Conservation (phyloP, 2,113 vertebrate species). For the Toxotes chatareus region DNA sequence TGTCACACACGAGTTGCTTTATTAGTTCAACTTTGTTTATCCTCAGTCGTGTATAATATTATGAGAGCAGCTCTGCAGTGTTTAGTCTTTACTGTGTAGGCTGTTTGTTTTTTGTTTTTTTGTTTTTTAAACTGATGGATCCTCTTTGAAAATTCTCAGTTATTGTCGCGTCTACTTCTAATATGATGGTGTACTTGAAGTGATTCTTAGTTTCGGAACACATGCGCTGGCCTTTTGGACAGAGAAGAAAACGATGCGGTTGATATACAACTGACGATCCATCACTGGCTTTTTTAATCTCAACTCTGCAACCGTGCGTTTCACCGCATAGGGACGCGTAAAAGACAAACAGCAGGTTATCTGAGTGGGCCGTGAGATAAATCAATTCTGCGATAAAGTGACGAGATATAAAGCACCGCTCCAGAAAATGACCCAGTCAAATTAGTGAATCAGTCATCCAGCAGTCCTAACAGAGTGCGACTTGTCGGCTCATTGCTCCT, state of each 20-base stretch:
- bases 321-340: neutral
- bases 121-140: neutral
- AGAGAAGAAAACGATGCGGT: neutral
- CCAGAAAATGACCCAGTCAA: neutral
- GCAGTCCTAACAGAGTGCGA: slow-evolving; percentile 9
- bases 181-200: neutral
- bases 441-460: slow-evolving; percentile 23
- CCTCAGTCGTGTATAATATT: neutral
- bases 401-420: neutral
- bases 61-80: neutral
- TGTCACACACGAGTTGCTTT: slow-evolving; percentile 13
- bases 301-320: neutral
- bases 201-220: neutral
- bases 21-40: neutral
- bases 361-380: neutral
- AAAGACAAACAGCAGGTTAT: neutral
- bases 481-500: slow-evolving; percentile 35
- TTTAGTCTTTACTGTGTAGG: neutral
- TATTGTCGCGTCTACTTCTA: neutral
- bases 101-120: neutral
- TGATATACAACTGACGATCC: neutral
- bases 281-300: too few relatives aligned
- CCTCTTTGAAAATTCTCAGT: neutral
- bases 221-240: neutral
- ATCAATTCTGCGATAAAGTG: neutral